Percentiles rank a stretch among this genome's conserved stretches.
phyloP scores from a whole-genome alignment of 2,797 vertebrate genomes.

The Danio kyathit region DNA sequence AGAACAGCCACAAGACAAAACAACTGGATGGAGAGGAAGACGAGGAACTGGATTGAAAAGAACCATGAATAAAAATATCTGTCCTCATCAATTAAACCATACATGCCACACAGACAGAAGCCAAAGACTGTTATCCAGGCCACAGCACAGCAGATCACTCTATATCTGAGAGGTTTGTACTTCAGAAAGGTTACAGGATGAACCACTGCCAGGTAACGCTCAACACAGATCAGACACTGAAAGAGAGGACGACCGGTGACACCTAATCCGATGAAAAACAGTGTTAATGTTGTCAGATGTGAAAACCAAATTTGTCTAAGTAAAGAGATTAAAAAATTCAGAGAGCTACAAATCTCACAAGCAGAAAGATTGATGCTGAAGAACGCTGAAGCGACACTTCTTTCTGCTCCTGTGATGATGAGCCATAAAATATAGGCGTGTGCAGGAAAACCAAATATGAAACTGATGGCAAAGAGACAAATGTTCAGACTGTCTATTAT shows the following conservation, averaged over 20 bases:
- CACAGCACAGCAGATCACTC: not conserved
- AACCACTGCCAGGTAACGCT: not conserved
- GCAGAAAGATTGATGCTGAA: not conserved
- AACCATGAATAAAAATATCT: not conserved
- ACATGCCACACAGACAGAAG: not conserved
- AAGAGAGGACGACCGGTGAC: slow-evolving; percentile 3
- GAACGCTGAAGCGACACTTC: not conserved
- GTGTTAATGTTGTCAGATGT: no score
- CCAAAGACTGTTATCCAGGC: not conserved
- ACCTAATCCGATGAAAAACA: not conserved
- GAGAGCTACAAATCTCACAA: not conserved
- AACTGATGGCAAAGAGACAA: not conserved
- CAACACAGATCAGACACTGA: not conserved
- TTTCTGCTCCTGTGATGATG: not conserved
- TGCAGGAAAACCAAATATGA: not conserved
- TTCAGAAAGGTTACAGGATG: not conserved
- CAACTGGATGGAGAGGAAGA: not conserved
- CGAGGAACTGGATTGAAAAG: not conserved
- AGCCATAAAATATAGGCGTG: not conserved
- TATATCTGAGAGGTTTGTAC: slow-evolving; percentile 1
- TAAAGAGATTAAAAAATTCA: not conserved
- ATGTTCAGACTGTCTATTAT: not conserved
- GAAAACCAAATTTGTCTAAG: no score
- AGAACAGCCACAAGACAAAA: slow-evolving; percentile 11
- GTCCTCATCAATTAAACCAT: not conserved